phyloP scores from a whole-genome alignment of 2,888 invertebrate genomes.

The Papilio gigon region DNA sequence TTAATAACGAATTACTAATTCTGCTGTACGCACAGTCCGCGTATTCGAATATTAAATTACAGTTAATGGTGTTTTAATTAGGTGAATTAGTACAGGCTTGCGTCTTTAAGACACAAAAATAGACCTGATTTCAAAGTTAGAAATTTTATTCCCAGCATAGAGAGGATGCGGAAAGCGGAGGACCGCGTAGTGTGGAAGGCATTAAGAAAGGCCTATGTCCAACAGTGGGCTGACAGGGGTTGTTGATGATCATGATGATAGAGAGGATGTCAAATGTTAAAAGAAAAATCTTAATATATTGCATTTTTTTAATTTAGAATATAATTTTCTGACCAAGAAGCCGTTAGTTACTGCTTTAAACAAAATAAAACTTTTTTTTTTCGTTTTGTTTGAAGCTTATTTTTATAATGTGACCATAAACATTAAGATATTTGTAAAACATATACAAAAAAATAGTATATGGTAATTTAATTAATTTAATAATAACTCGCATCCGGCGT shows the following conservation, averaged over 20 bases:
- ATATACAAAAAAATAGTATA: neutral
- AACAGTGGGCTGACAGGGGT: too few species aligned
- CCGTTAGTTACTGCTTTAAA: too few species aligned
- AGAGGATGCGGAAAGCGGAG: too few species aligned
- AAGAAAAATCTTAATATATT: too few species aligned
- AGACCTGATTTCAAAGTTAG: neutral
- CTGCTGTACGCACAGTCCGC: neutral
- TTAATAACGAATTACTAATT: constrained; percentile 21
- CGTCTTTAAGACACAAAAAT: neutral
- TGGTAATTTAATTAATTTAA: neutral
- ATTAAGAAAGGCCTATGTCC: too few species aligned
- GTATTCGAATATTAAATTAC: constrained; percentile 11
- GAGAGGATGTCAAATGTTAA: too few species aligned
- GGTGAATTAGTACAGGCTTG: neutral
- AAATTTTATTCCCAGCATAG: too few species aligned
- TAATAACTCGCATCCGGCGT: neutral
- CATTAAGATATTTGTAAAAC: neutral
- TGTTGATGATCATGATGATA: too few species aligned
- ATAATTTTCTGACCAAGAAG: too few species aligned
- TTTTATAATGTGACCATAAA: neutral
- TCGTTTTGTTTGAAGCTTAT: neutral
- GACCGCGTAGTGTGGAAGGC: too few species aligned
- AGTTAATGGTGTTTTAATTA: constrained; percentile 14
- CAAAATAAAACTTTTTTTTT: too few species aligned
- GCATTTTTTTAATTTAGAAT: too few species aligned